These are phyloP conservation scores for Malurus cyaneus DNA, from an alignment of 2,113 vertebrate genomes.

Conservation along the genomic window DNA sequence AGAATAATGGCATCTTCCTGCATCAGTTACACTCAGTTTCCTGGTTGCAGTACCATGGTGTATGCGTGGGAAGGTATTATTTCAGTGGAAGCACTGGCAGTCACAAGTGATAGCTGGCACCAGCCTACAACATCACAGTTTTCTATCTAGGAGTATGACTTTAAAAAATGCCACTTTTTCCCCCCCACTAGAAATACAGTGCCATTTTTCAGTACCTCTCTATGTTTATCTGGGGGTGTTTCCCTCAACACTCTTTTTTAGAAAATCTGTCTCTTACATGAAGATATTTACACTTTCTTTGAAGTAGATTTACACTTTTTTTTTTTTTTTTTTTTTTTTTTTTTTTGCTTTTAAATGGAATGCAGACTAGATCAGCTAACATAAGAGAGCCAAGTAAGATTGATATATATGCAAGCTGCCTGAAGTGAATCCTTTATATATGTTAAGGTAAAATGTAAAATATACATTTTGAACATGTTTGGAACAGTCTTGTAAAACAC, in stretches of 20 bases:
- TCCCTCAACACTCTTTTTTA: background rate
- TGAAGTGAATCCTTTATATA: background rate
- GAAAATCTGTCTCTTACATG: background rate
- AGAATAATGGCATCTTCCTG: background rate
- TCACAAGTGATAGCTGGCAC: background rate
- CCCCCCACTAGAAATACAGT: background rate
- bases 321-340: no score
- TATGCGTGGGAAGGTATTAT: background rate
- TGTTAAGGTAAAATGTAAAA: background rate
- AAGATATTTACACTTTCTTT: background rate
- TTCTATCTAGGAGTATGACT: background rate
- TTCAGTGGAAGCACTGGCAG: background rate
- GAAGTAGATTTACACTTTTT: background rate
- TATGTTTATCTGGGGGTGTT: background rate
- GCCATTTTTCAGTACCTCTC: background rate
- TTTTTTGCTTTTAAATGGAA: background rate
- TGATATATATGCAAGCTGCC: background rate
- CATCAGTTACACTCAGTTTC: background rate
- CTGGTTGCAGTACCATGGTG: background rate
- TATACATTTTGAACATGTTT: background rate
- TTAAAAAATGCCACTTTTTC: background rate
- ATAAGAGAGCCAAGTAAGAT: background rate
- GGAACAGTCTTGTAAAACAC: background rate
- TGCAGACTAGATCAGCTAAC: background rate
- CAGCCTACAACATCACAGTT: background rate